These are phyloP conservation scores for Euwallacea fornicatus DNA, from an alignment of 1,140 invertebrate genomes.

Conservation along the genomic window DNA sequence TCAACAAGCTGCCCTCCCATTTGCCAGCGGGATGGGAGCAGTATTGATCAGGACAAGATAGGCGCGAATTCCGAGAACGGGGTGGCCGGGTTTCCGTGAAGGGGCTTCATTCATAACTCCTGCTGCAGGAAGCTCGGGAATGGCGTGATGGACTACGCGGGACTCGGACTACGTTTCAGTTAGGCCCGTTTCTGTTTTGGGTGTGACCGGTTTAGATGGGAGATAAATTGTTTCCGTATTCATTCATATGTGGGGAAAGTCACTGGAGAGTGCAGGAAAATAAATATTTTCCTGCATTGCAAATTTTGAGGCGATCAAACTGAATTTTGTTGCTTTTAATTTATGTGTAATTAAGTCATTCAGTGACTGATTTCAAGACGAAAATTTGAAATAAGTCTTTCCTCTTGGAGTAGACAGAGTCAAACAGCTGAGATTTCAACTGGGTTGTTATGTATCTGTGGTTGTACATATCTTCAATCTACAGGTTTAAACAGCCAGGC, in stretches of 20 bases:
- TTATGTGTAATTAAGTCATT: no score
- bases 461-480: no score
- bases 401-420: no score
- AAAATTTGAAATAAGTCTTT: no score
- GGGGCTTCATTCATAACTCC: conserved; percentile 35
- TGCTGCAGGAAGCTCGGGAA: conserved; percentile 1
- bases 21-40: conserved; percentile 33
- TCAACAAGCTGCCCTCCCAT: conserved; percentile 43
- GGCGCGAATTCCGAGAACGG: conserved; percentile 28
- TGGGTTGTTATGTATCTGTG: no score
- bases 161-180: conserved; percentile 25
- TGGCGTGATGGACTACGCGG: conserved; percentile 14
- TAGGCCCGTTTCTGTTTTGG: conserved; percentile 20
- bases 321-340: no score
- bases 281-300: no score
- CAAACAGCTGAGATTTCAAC: no score
- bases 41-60: conserved; percentile 41
- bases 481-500: no score
- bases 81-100: conserved; percentile 12
- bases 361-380: no score
- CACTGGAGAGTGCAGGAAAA: no score
- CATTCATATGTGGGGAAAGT: background rate
- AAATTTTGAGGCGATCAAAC: no score
- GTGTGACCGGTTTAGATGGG: conserved; percentile 12
- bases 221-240: conserved; percentile 1